Percentiles rank a stretch among this genome's conserved stretches.
Evolutionary conservation across 1,140 invertebrate genomes (phyloP).

Genomic region (Aplysia californica): DNA sequence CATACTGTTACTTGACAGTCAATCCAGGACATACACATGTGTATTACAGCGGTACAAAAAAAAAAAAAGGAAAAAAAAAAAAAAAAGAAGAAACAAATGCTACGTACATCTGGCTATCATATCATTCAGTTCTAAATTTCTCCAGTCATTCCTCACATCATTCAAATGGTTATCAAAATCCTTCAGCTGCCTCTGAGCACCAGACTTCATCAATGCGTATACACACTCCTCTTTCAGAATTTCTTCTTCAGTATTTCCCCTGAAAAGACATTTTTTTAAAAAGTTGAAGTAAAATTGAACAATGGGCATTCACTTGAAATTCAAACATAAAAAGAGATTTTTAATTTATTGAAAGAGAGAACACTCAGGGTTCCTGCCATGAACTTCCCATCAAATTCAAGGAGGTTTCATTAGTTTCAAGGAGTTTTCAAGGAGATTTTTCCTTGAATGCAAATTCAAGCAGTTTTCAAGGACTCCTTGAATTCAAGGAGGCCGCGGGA

Average conservation of each 20-base stretch:
- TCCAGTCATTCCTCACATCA: slow-evolving; percentile 58
- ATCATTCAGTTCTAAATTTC: slow-evolving; percentile 49
- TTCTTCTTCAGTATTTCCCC: slow-evolving; percentile 52
- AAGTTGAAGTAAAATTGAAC: not conserved
- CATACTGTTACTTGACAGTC: too few species aligned
- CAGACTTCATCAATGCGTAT: slow-evolving; percentile 44
- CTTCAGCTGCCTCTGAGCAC: slow-evolving; percentile 46
- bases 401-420: too few species aligned
- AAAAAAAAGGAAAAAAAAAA: not conserved
- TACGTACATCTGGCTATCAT: slow-evolving; percentile 43
- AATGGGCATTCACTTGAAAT: not conserved
- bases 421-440: too few species aligned
- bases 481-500: too few species aligned
- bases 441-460: too few species aligned
- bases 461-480: too few species aligned
- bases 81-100: not conserved
- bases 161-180: slow-evolving; percentile 62
- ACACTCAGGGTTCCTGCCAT: too few species aligned
- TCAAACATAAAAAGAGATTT: too few species aligned
- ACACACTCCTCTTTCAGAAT: slow-evolving; percentile 36
- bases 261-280: slow-evolving; percentile 35
- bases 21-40: too few species aligned
- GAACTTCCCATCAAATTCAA: too few species aligned
- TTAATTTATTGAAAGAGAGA: not conserved
- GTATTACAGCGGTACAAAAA: too few species aligned